A percentile compares a stretch with the other conserved stretches of the same genome.
Evolutionary conservation across 2,797 vertebrate species (phyloP).

Genomic region (Siniperca scherzeri): DNA sequence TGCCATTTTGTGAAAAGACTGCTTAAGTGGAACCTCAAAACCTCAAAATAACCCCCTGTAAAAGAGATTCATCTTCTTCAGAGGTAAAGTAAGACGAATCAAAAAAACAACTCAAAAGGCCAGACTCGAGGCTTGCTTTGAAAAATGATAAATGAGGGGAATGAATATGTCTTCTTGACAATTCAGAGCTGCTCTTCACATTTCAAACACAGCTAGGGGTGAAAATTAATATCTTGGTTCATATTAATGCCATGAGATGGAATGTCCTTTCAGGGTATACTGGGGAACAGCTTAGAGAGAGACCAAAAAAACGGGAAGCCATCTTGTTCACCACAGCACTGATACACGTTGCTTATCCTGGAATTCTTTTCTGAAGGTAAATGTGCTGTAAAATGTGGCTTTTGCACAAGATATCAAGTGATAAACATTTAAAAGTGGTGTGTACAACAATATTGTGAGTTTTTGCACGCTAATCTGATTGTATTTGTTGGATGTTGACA

Average conservation of each 20-base stretch:
- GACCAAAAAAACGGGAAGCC: no score
- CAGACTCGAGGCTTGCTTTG: slow-evolving; percentile 6
- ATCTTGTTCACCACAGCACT: no score
- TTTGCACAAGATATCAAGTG: not conserved
- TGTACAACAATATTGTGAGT: no score
- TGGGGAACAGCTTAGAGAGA: no score
- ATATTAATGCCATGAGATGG: no score
- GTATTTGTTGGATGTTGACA: no score
- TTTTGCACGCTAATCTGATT: no score
- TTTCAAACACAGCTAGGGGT: slow-evolving; percentile 39
- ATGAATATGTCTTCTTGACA: slow-evolving; percentile 24
- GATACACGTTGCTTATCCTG: no score
- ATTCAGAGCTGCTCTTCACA: slow-evolving; percentile 34
- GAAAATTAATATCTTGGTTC: slow-evolving; percentile 56
- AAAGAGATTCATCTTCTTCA: slow-evolving; percentile 16
- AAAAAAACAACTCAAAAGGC: slow-evolving; percentile 14
- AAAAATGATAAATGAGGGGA: slow-evolving; percentile 36
- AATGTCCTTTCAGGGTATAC: no score
- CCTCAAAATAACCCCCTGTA: slow-evolving; percentile 24
- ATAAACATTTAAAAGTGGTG: not conserved
- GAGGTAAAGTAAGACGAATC: slow-evolving; percentile 2
- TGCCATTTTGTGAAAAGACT: slow-evolving; percentile 44
- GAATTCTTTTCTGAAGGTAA: no score
- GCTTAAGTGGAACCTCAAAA: slow-evolving; percentile 36
- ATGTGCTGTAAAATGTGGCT: not conserved